Evolutionary conservation across 2,113 vertebrate genomes (phyloP), one percentile per base, ranked within the genome.

Genomic region (Condylura cristata): DNA sequence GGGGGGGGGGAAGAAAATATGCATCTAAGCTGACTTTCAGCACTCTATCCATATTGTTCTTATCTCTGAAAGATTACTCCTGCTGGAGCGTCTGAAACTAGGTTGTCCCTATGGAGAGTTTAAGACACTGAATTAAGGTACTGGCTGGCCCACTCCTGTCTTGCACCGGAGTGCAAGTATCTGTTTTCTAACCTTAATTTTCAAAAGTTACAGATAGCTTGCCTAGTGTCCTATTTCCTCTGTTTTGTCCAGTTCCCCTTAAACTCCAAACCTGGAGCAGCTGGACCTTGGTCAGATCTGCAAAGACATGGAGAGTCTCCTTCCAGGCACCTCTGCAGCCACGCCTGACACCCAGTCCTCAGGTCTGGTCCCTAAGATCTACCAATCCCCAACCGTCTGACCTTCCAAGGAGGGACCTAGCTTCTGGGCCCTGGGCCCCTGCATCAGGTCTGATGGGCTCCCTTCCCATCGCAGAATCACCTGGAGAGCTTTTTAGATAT

Each of bases 251-350:
- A 65, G 32, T 41, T 39, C 78, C 60, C 28, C 39, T 48, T 34
- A 34, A 89, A 89, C 8, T 32, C 37, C 66, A 68, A 20, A 32
- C 34, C 18, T 32, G 24, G 48, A 78, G 58, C 20, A 44, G 20
- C 8, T 53, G 32, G 17, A 58, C 41, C 26, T 46, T 22, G 6
- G 26, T 60, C 37, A n/a, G 44, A 37, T 5, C 37, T 41, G 32
- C 51, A 58, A 46, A 39, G 6, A 5, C 46, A 5, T 3, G 13
- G 6, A 13, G 4, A 0, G 0, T 7, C 22, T 84, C 44, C 66
- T 32, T 1, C 32, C 2, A 12, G 14, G 11, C 11, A 37, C 8
- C 24, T 28, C 22, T 6, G 0, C 6, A 20, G 28, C 10, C 51
- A 53, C 18, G 20, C 16, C 51, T 8, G 2, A 20, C 51, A 53